Percentiles rank a stretch among this genome's conserved stretches.
Conservation (phyloP, 2,888 invertebrate species). For the Sphaerophoria taeniata region DNA sequence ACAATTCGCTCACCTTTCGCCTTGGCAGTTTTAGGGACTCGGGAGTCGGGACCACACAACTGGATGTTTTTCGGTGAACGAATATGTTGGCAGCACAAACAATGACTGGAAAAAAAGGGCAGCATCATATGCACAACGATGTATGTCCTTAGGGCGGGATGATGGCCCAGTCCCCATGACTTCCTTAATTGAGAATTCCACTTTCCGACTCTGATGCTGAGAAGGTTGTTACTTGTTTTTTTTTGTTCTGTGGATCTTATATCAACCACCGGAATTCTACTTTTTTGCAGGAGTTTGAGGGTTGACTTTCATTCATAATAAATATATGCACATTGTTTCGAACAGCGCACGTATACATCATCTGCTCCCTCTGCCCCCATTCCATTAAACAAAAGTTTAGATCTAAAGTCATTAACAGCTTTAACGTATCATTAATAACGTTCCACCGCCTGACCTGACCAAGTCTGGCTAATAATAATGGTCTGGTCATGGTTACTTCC, state of each 20-base stretch:
- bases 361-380: neutral
- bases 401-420: slow-evolving; percentile 68
- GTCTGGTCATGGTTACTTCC: slow-evolving; percentile 25
- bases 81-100: slow-evolving; percentile 41
- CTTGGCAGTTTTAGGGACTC: slow-evolving; percentile 38
- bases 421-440: slow-evolving; percentile 70
- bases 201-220: slow-evolving; percentile 46
- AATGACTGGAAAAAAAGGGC: slow-evolving; percentile 42
- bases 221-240: slow-evolving; percentile 32
- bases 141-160: slow-evolving; percentile 13
- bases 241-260: slow-evolving; percentile 48
- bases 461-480: slow-evolving; percentile 65
- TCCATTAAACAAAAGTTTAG: slow-evolving; percentile 21
- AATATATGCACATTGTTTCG: neutral
- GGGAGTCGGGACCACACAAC: neutral
- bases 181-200: slow-evolving; percentile 68
- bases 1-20: slow-evolving; percentile 55
- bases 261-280: neutral
- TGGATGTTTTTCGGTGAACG: slow-evolving; percentile 5
- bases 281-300: too few relatives aligned
- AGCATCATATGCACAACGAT: slow-evolving; percentile 37
- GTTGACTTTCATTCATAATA: neutral
- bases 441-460: slow-evolving; percentile 53
- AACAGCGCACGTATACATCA: too few relatives aligned
- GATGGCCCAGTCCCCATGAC: slow-evolving; percentile 33